phyloP scores from a whole-genome alignment of 2,113 vertebrate genomes.

The Crotalus helleri region DNA sequence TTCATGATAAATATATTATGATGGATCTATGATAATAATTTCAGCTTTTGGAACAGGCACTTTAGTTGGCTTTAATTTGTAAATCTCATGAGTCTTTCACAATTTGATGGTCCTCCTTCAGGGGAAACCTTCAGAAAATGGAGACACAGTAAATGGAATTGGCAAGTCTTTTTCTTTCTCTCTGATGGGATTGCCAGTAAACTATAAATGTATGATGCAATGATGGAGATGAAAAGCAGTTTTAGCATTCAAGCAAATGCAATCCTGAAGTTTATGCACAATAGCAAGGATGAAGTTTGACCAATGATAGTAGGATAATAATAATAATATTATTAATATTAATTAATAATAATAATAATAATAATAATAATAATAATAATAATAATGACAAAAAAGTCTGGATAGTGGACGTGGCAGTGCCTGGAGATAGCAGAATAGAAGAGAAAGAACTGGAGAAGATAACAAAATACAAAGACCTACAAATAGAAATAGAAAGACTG shows the following conservation, averaged over 20 bases:
- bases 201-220: constrained; percentile 8
- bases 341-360: too few species aligned
- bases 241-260: neutral
- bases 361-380: neutral
- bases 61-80: constrained; percentile 36
- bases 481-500: too few species aligned
- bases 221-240: neutral
- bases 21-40: constrained; percentile 52
- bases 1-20: constrained; percentile 36
- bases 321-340: too few species aligned
- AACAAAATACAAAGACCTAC: too few species aligned
- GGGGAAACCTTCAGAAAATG: constrained; percentile 38
- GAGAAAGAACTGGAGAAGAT: too few species aligned
- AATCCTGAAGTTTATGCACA: constrained; percentile 3
- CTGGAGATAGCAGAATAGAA: too few species aligned
- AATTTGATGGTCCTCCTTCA: constrained; percentile 18
- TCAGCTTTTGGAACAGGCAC: constrained; percentile 43
- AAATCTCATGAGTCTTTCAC: constrained; percentile 43
- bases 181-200: constrained; percentile 30
- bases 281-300: neutral
- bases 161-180: neutral
- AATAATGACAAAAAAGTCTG: too few species aligned
- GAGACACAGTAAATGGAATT: constrained; percentile 30
- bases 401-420: too few species aligned
- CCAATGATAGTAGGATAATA: neutral